These are phyloP conservation scores for Sarcophaga variegata DNA, from an alignment of 2,888 invertebrate genomes.

Conservation along the genomic window DNA sequence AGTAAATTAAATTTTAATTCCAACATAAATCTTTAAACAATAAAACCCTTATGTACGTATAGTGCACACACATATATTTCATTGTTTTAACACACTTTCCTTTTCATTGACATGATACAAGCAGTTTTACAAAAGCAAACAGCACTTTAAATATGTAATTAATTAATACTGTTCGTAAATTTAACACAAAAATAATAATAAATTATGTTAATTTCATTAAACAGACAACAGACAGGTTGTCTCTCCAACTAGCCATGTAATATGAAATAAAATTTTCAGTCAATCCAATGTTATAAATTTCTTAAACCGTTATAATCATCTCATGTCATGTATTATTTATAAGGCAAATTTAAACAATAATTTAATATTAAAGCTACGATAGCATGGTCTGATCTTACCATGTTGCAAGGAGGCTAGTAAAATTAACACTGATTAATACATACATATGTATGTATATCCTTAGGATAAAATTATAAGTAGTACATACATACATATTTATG, in stretches of 20 bases:
- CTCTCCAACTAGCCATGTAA: background rate
- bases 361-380: too few species aligned
- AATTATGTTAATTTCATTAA: background rate
- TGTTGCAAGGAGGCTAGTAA: background rate
- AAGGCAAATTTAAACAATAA: too few species aligned
- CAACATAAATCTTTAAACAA: too few species aligned
- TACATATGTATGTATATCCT: background rate
- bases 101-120: background rate
- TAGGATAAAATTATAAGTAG: constrained; percentile 41
- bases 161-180: background rate
- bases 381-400: background rate
- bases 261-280: too few species aligned
- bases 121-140: background rate
- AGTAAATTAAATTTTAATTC: too few species aligned
- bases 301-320: too few species aligned
- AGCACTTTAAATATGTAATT: background rate
- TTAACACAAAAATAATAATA: background rate
- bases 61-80: too few species aligned
- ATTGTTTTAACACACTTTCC: background rate
- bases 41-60: too few species aligned
- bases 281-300: too few species aligned
- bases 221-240: too few species aligned
- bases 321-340: too few species aligned
- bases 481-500: constrained; percentile 30
- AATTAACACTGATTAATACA: background rate